Percentiles rank a stretch among this genome's conserved stretches.
phyloP scores from a whole-genome alignment of 1,140 invertebrate genomes.

The Sminthurides bifidus region DNA sequence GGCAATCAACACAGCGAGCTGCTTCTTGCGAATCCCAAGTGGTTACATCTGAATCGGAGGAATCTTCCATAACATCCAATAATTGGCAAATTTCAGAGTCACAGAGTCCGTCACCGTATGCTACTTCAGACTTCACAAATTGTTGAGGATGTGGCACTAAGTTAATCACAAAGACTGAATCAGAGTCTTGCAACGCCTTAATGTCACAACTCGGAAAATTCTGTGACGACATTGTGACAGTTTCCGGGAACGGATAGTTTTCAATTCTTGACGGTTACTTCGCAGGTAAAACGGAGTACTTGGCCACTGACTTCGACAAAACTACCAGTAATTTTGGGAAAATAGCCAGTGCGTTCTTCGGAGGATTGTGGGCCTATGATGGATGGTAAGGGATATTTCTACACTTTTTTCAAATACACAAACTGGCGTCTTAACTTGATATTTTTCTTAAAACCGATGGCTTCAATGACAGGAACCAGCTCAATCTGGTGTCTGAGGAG shows the following conservation, averaged over 20 bases:
- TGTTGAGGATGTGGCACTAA: too few relatives aligned
- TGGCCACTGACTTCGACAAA: conserved; percentile 4
- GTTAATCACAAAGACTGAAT: too few relatives aligned
- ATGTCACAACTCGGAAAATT: too few relatives aligned
- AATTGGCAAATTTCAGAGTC: too few relatives aligned
- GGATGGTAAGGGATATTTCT: not conserved
- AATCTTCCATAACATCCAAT: too few relatives aligned
- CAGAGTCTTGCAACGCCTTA: too few relatives aligned
- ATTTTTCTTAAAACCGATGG: too few relatives aligned
- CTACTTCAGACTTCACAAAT: not conserved
- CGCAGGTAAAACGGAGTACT: conserved; percentile 5
- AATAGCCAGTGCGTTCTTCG: conserved; percentile 51
- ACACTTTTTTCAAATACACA: not conserved
- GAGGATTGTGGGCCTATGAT: conserved; percentile 44
- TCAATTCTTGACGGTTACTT: not conserved
- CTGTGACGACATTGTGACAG: not conserved
- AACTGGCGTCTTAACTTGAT: too few relatives aligned
- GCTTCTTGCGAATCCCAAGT: too few relatives aligned
- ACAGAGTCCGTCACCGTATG: not conserved
- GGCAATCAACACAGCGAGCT: too few relatives aligned
- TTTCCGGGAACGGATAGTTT: not conserved
- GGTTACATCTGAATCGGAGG: too few relatives aligned
- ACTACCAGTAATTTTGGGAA: conserved; percentile 3
- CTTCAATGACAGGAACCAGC: conserved; percentile 48
- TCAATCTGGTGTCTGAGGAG: conserved; percentile 56